Base-by-base conservation (phyloP, 2,888 invertebrate species). In the Eristalinus aeneus region DNA sequence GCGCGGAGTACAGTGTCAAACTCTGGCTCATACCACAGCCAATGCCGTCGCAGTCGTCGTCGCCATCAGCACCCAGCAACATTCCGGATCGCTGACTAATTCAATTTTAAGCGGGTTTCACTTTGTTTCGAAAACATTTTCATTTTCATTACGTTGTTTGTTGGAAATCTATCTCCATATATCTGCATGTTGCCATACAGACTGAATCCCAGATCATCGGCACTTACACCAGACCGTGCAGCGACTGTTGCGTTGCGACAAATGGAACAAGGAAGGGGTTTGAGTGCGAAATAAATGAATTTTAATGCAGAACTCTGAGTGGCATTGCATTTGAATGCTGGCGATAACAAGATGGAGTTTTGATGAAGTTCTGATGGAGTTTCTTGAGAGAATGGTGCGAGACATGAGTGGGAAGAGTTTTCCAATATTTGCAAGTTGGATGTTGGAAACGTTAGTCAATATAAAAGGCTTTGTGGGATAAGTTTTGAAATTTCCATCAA, bases 31-130 rank as follows among this genome's bases (percentile, higher is more conserved):
- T 1, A 2, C 8, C 23, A 10, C 23, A n/a, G 22, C 20, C 20
- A 23, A 6, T 22, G 6, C 11, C n/a, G 9, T 9, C 22, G n/a
- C n/a, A n/a, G n/a, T n/a, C 54, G 54, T 10, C 22, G 16, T 5
- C 11, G 22, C n/a, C 23, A 27, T 27, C 53, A 56, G 32, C 61
- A 58, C 53, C 56, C 68, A 16, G n/a, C 16, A 3, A 16, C 16
- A 16, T 16, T 11, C 36, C 16, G n/a, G 32, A n/a, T 39, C 23
- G 56, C 11, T 10, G 61, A 54, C 31, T 84, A 71, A 84, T 79
- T 75, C 65, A 74, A 75, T 79, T 84, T 61, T 79, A 75, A 84
- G 54, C 71, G 84, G 71, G 64, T 71, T 79, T 56, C 32, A 56
- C 39, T 79, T 71, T 71, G 56, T 67, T 75, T 74, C 53, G 46